These are phyloP conservation scores for Mya arenaria DNA, from an alignment of 1,140 invertebrate genomes.

Conservation along the genomic window DNA sequence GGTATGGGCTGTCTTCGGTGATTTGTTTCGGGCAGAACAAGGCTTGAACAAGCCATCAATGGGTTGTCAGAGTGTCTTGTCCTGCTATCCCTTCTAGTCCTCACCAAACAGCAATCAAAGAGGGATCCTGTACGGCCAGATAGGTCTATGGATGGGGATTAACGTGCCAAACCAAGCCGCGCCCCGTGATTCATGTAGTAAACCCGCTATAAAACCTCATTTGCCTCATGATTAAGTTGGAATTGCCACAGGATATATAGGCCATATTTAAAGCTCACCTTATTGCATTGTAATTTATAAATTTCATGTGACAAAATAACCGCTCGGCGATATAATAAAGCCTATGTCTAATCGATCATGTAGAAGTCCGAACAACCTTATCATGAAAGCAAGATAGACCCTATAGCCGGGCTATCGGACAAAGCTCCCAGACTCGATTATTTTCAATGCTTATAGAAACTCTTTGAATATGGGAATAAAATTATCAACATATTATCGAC, in stretches of 20 bases:
- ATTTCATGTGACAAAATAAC: conserved; percentile 54
- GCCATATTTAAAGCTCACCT: conserved; percentile 46
- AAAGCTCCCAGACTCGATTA: conserved; percentile 34
- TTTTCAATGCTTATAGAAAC: conserved; percentile 50
- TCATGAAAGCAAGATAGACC: conserved; percentile 30
- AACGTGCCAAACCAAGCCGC: conserved; percentile 43
- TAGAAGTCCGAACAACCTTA: conserved; percentile 36
- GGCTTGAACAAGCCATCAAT: not conserved
- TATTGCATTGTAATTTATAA: conserved; percentile 58
- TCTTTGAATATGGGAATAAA: conserved; percentile 56
- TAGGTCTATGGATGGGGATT: conserved; percentile 43
- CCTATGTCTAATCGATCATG: conserved; percentile 39
- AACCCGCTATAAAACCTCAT: conserved; percentile 48
- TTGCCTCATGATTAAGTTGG: conserved; percentile 44
- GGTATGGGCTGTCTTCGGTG: not conserved
- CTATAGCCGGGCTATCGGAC: conserved; percentile 15
- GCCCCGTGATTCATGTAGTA: conserved; percentile 47
- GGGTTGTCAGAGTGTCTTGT: not conserved
- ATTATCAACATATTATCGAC: conserved; percentile 56
- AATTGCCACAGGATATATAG: conserved; percentile 52
- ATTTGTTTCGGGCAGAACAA: not conserved
- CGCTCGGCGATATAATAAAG: conserved; percentile 40
- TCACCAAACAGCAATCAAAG: conserved; percentile 24
- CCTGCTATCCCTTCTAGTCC: not conserved
- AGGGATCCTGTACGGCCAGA: conserved; percentile 2